Evolutionary conservation across 2,797 vertebrate species (phyloP), one percentile per base, ranked within the genome.

Genomic region (Phylloscopus collybita): DNA sequence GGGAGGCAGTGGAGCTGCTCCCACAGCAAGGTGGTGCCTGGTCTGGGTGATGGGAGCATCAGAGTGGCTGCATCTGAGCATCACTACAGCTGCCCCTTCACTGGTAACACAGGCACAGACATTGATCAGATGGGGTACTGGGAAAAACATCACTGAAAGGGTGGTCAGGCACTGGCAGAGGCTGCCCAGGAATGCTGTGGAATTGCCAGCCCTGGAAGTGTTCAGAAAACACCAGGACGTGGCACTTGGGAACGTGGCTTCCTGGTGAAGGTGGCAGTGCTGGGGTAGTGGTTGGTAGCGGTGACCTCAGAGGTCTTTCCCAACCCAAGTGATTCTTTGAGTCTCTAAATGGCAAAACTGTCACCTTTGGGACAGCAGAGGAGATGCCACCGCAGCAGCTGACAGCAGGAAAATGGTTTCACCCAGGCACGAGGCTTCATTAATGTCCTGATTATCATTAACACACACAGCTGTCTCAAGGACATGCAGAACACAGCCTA

Each of bases 391-490:
- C 13, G 14, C 2, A 3, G 69, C 5, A 6, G 38, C 40, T 21
- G 65, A 67, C 0, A 1, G 21, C 69, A 72, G 66, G 60, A 75
- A 51, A 50, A 38, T 38, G 49, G 51, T n/a, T 80, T 64, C 14
- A 27, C 10, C 45, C 40, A 45, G 42, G 57, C 81, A 69, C 10
- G 6, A 61, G 50, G 38, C n/a, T 70, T 72, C 75, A 6, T 32
- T 54, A 65, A 50, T 13, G 42, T 27, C 22, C 29, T 36, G 30
- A 18, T 36, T 17, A 15, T 27, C 70, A 36, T n/a, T 18, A 78
- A 45, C 26, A 8, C 1, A 21, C 64, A 50, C 5, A 3, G 19
- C 6, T 2, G 0, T 13, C 86, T 40, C 3, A 0, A 56, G 56
- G 56, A 87, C 56, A 51, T 1, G 25, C 59, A 80, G 32, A 81